Evolutionary conservation across 2,888 invertebrate genomes (phyloP).

Genomic region (Polymixis lichenea): DNA sequence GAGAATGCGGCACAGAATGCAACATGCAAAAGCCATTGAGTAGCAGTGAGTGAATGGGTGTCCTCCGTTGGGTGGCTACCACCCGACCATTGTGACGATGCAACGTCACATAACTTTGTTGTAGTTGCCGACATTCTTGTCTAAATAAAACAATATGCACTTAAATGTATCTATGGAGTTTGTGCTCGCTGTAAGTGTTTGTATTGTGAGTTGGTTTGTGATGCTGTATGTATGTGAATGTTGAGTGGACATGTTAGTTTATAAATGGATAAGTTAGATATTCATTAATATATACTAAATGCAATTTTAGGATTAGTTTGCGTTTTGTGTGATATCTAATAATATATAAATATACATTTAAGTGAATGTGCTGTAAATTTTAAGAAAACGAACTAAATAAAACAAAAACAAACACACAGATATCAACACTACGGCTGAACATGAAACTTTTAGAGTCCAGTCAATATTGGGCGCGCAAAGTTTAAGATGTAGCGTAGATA

Average conservation of each 20-base stretch:
- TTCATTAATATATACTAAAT: not conserved
- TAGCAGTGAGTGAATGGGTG: constrained; percentile 77
- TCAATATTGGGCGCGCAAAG: constrained; percentile 54
- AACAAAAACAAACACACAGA: constrained; percentile 23
- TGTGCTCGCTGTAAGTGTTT: constrained; percentile 34
- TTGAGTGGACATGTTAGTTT: constrained; percentile 14
- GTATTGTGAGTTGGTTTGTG: constrained; percentile 38
- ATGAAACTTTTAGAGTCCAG: constrained; percentile 47
- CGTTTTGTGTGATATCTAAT: not conserved
- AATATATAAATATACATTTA: not conserved
- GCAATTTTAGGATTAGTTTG: not conserved
- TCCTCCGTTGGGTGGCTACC: constrained; percentile 68
- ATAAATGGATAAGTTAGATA: not conserved
- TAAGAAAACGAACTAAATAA: not conserved
- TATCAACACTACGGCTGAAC: constrained; percentile 28
- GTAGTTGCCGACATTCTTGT: constrained; percentile 55
- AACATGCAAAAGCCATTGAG: constrained; percentile 86
- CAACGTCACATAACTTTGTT: constrained; percentile 72
- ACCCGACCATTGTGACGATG: constrained; percentile 68
- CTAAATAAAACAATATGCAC: constrained; percentile 59
- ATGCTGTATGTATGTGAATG: constrained; percentile 13
- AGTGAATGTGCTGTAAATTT: not conserved
- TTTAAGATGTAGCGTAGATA: constrained; percentile 58
- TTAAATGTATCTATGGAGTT: constrained; percentile 37
- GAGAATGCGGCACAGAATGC: constrained; percentile 74